phyloP scores from a whole-genome alignment of 37 sponge, comb jelly and placozoan species.

The Halichondria panicea region DNA sequence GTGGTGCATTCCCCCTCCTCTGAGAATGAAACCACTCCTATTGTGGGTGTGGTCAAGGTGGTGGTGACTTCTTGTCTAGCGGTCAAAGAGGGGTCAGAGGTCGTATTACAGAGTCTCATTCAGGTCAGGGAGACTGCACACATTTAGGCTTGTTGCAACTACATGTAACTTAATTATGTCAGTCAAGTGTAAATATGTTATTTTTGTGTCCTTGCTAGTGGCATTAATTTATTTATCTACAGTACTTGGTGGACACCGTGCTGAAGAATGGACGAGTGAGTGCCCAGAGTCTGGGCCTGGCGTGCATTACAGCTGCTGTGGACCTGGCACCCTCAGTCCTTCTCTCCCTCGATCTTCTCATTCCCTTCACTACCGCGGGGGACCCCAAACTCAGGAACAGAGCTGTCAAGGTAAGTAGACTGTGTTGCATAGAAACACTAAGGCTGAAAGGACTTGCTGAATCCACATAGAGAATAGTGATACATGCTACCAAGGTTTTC shows the following conservation, averaged over 20 bases:
- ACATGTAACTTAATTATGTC: no score
- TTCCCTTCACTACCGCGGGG: neutral
- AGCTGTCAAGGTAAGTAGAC: constrained; percentile 20
- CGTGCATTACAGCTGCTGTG: constrained; percentile 36
- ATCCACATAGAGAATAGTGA: neutral
- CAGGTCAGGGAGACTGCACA: neutral
- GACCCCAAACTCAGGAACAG: constrained; percentile 55
- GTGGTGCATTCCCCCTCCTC: neutral
- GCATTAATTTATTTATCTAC: constrained; percentile 6
- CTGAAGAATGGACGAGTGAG: constrained; percentile 33
- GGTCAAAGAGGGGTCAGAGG: neutral
- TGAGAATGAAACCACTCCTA: no score
- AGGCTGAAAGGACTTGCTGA: neutral
- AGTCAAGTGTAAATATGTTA: no score
- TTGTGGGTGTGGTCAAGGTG: no score
- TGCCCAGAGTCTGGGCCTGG: constrained; percentile 37
- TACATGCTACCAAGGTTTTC: neutral
- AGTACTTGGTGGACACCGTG: constrained; percentile 16
- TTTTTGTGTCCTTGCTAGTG: no score
- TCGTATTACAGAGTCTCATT: constrained; percentile 9
- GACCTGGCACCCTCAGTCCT: constrained; percentile 22
- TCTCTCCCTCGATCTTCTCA: constrained; percentile 4
- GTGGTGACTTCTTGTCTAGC: constrained; percentile 9
- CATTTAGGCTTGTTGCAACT: no score
- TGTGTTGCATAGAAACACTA: neutral